These are phyloP conservation scores for Fringilla coelebs DNA, from an alignment of 2,797 vertebrate species.

Conservation along the genomic window DNA sequence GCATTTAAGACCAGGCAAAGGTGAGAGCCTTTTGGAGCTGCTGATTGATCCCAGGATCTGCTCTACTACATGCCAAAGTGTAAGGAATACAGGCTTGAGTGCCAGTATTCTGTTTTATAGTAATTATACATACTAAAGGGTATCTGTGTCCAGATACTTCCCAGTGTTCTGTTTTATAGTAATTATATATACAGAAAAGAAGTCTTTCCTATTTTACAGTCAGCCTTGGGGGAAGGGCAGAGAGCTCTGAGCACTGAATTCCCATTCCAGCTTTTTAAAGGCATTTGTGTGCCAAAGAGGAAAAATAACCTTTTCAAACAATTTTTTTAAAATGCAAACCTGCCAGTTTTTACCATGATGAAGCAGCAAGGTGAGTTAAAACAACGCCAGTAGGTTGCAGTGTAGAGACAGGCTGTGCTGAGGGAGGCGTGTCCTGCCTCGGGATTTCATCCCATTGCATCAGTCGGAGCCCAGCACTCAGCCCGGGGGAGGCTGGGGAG, in stretches of 20 bases:
- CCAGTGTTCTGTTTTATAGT: neutral
- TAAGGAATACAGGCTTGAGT: neutral
- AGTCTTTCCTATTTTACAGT: neutral
- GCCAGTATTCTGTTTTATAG: neutral
- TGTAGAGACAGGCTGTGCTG: neutral
- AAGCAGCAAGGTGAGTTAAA: neutral
- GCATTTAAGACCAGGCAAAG: neutral
- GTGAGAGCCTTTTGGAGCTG: neutral
- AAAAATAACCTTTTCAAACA: neutral
- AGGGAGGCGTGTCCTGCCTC: neutral
- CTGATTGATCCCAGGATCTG: neutral
- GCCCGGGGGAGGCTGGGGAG: neutral
- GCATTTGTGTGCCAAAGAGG: neutral
- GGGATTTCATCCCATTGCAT: slow-evolving; percentile 17
- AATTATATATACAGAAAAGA: neutral
- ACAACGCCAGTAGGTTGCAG: neutral
- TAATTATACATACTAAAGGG: neutral
- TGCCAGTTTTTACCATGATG: neutral
- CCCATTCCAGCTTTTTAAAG: neutral
- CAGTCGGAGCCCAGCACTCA: neutral
- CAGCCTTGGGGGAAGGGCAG: neutral
- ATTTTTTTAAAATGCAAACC: neutral
- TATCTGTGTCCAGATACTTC: neutral
- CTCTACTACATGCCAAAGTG: neutral
- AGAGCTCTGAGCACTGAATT: neutral